Percentiles rank a stretch among this genome's conserved stretches.
Evolutionary conservation across 1,140 invertebrate species (phyloP).

Genomic region (Teleogryllus occipitalis): DNA sequence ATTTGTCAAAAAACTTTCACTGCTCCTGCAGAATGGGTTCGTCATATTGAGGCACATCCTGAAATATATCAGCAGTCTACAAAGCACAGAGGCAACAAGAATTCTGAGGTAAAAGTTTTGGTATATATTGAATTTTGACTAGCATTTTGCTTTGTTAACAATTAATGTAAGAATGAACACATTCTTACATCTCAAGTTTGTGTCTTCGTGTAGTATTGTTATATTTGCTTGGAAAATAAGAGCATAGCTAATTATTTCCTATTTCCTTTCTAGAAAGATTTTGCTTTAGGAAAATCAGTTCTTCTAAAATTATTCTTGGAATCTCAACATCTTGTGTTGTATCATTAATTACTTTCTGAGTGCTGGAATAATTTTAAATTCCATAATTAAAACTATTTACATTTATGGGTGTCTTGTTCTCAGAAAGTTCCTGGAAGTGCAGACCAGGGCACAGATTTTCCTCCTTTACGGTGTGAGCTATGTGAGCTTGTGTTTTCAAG

Average conservation of each 20-base stretch:
- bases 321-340: no score
- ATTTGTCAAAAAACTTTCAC: conserved; percentile 75
- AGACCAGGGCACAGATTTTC: conserved; percentile 41
- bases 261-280: no score
- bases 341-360: background rate
- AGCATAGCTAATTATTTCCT: no score
- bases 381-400: no score
- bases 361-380: background rate
- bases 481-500: conserved; percentile 73
- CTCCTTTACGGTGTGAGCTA: conserved; percentile 63
- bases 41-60: conserved; percentile 63
- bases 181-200: no score
- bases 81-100: conserved; percentile 16
- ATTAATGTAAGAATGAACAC: no score
- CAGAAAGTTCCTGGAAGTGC: background rate
- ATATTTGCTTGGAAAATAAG: no score
- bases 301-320: background rate
- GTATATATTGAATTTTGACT: no score
- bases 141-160: no score
- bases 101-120: background rate
- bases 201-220: no score
- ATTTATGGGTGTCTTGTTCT: background rate
- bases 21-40: conserved; percentile 68
- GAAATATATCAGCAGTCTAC: conserved; percentile 44
- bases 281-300: no score